These are phyloP conservation scores for Hydrolagus colliei DNA, from an alignment of 2,797 vertebrate genomes.

Conservation along the genomic window DNA sequence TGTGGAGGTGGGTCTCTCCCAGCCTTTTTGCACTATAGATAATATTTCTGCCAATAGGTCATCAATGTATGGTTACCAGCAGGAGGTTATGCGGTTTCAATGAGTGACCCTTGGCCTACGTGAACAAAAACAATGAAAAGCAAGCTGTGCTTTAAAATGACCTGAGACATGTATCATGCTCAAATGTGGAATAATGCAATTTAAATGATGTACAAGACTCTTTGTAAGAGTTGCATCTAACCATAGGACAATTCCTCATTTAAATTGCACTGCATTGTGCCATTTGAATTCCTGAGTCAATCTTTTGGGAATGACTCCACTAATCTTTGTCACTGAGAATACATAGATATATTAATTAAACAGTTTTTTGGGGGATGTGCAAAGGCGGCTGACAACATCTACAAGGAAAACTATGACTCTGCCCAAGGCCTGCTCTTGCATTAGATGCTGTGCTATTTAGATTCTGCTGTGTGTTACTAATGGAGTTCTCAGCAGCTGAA, in stretches of 20 bases:
- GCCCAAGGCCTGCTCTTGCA: neutral
- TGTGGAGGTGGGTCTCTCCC: too few species aligned
- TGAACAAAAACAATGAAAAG: too few species aligned
- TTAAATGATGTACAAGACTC: too few species aligned
- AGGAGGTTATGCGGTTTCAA: too few species aligned
- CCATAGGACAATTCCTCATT: neutral
- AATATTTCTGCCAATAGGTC: too few species aligned
- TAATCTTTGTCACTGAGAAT: neutral
- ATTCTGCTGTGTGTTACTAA: conserved; percentile 32
- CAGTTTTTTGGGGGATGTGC: neutral
- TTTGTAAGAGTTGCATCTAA: neutral
- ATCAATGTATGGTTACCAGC: too few species aligned
- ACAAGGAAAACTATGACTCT: neutral
- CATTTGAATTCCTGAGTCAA: conserved; percentile 12
- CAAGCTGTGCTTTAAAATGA: too few species aligned
- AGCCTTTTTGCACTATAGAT: too few species aligned
- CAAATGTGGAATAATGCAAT: too few species aligned
- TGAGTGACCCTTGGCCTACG: too few species aligned
- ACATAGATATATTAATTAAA: neutral
- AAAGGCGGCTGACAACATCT: neutral
- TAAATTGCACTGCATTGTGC: neutral
- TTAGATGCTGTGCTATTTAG: neutral
- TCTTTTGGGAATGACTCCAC: conserved; percentile 11
- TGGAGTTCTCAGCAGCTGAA: conserved; percentile 36
- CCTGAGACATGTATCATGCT: too few species aligned